Evolutionary conservation across 2,113 vertebrate species (phyloP).

Genomic region (Plestiodon gilberti): DNA sequence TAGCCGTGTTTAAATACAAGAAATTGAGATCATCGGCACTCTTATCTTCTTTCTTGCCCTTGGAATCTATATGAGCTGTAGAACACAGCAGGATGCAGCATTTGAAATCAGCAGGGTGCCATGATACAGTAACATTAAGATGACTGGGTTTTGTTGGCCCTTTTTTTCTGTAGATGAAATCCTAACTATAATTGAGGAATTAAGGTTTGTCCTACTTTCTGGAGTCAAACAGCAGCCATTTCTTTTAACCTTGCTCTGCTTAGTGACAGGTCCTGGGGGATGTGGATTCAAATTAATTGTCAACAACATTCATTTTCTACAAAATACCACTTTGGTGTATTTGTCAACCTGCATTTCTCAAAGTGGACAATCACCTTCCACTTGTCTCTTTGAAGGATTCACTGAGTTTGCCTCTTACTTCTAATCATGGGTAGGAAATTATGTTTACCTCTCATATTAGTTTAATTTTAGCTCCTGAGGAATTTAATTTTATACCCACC

Average conservation of each 20-base stretch:
- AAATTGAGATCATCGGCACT: conserved; percentile 9
- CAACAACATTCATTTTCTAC: not conserved
- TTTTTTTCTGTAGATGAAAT: not conserved
- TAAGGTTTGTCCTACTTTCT: conserved; percentile 7
- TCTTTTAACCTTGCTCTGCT: not conserved
- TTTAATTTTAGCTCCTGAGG: not conserved
- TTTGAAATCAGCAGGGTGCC: not conserved
- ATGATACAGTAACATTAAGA: conserved; percentile 2
- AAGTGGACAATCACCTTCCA: not conserved
- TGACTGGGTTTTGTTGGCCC: not conserved
- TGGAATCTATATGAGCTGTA: not conserved
- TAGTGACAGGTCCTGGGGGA: not conserved
- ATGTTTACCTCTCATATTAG: not conserved
- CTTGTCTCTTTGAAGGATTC: not conserved
- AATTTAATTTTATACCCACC: not conserved
- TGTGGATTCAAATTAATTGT: not conserved
- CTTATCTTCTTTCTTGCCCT: not conserved
- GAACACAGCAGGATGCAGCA: not conserved
- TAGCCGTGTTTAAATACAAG: not conserved
- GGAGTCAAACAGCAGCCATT: not conserved
- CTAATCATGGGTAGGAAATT: not conserved
- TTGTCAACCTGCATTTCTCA: not conserved
- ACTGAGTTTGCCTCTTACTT: not conserved
- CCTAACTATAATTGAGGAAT: not conserved
- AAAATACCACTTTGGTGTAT: not conserved